A percentile compares a stretch with the other conserved stretches of the same genome.
These are phyloP conservation scores for Drosophila kanapiae DNA, from an alignment of 1,140 invertebrate species.

Conservation along the genomic window DNA sequence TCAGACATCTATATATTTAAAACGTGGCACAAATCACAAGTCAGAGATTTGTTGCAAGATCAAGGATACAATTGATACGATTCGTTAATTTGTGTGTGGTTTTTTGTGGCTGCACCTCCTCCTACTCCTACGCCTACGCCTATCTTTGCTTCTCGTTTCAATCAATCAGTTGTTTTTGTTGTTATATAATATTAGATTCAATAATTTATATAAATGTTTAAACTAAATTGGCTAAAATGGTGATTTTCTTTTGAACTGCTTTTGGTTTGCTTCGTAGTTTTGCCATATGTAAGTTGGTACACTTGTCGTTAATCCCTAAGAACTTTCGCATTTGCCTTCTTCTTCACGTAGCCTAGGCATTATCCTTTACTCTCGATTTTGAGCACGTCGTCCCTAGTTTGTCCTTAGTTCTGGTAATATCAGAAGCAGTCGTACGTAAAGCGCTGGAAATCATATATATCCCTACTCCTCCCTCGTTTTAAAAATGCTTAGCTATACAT, in stretches of 20 bases:
- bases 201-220: slow-evolving; percentile 78
- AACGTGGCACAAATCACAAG: slow-evolving; percentile 83
- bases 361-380: slow-evolving; percentile 52
- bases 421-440: slow-evolving; percentile 72
- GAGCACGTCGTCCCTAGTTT: slow-evolving; percentile 65
- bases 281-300: slow-evolving; percentile 53
- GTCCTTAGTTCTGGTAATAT: slow-evolving; percentile 48
- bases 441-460: slow-evolving; percentile 60
- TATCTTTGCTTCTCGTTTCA: slow-evolving; percentile 18
- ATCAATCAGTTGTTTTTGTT: slow-evolving; percentile 28
- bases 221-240: slow-evolving; percentile 83
- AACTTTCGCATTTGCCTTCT: slow-evolving; percentile 34
- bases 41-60: slow-evolving; percentile 82
- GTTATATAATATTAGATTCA: slow-evolving; percentile 59
- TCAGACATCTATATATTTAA: slow-evolving; percentile 84
- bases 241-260: slow-evolving; percentile 76
- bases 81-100: slow-evolving; percentile 63
- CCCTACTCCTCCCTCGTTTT: slow-evolving; percentile 24
- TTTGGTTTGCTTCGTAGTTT: slow-evolving; percentile 82
- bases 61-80: slow-evolving; percentile 82
- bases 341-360: slow-evolving; percentile 52
- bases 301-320: slow-evolving; percentile 53
- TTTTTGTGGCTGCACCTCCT: slow-evolving; percentile 35
- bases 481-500: slow-evolving; percentile 73
- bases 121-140: not conserved